A percentile compares a stretch with the other conserved stretches of the same genome.
Conservation (phyloP, 2,797 vertebrate species). For the Amblyraja radiata region DNA sequence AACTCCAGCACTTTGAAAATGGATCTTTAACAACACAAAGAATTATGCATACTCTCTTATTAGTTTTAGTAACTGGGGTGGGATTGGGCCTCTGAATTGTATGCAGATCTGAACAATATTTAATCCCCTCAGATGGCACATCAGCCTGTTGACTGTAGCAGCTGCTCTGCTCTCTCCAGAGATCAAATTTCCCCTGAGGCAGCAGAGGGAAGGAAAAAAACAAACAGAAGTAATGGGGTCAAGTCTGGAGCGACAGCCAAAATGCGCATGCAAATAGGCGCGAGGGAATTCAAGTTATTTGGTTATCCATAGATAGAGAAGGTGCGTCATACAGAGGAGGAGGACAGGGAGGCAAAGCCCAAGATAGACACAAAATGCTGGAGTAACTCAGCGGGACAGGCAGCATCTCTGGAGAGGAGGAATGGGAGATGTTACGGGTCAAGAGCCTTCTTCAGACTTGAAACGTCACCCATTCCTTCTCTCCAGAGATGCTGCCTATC, state of each 20-base stretch:
- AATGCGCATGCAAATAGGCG: neutral
- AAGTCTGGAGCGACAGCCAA: neutral
- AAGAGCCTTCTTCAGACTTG: too few species aligned
- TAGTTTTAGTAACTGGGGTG: neutral
- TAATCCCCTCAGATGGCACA: neutral
- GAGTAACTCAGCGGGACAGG: too few species aligned
- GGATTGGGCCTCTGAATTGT: neutral
- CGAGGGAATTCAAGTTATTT: neutral
- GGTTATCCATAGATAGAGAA: neutral
- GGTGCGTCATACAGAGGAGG: neutral
- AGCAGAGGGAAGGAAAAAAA: neutral
- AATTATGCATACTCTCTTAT: neutral
- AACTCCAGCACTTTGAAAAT: neutral
- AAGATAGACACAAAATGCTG: too few species aligned
- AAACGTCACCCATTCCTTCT: too few species aligned
- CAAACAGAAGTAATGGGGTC: neutral
- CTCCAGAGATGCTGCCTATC: too few species aligned
- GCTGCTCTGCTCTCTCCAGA: slow-evolving; percentile 1
- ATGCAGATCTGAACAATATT: neutral
- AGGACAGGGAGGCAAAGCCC: neutral
- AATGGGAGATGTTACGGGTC: too few species aligned
- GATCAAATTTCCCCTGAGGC: neutral
- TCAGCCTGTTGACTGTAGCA: neutral
- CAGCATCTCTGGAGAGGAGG: too few species aligned
- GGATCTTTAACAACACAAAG: neutral